A percentile compares a stretch with the other conserved stretches of the same genome.
These are phyloP conservation scores for Pelecanus crispus DNA, from an alignment of 2,113 vertebrate genomes.

Conservation along the genomic window DNA sequence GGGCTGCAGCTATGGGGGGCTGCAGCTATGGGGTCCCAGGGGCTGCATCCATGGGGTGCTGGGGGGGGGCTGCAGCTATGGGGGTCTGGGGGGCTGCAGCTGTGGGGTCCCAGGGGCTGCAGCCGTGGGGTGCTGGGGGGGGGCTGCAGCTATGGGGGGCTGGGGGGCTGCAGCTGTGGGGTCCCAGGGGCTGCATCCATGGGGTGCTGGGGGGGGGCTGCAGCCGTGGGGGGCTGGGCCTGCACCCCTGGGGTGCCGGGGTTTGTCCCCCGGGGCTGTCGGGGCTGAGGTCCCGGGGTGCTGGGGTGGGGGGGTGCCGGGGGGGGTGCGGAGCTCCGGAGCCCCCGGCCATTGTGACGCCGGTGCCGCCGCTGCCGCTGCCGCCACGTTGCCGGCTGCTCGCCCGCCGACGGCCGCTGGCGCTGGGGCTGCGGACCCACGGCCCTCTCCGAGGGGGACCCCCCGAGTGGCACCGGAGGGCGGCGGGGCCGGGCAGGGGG, in stretches of 20 bases:
- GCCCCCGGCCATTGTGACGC: neutral
- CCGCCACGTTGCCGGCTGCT: neutral
- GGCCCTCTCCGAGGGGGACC: neutral
- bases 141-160: too few species aligned
- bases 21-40: neutral
- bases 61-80: neutral
- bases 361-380: neutral
- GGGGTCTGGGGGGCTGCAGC: too few species aligned
- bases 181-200: accelerated
- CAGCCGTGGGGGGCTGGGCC: too few species aligned
- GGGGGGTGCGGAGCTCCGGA: too few species aligned
- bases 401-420: neutral
- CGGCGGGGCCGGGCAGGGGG: neutral
- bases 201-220: too few species aligned
- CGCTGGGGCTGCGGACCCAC: too few species aligned
- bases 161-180: too few species aligned
- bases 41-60: neutral
- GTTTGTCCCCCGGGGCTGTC: too few species aligned
- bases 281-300: neutral
- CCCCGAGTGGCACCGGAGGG: too few species aligned
- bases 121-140: too few species aligned
- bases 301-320: neutral
- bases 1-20: too few species aligned
- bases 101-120: too few species aligned
- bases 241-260: neutral